A percentile compares a stretch with the other conserved stretches of the same genome.
Conservation (phyloP, 2,888 invertebrate species). For the Nomada ferruginata region DNA sequence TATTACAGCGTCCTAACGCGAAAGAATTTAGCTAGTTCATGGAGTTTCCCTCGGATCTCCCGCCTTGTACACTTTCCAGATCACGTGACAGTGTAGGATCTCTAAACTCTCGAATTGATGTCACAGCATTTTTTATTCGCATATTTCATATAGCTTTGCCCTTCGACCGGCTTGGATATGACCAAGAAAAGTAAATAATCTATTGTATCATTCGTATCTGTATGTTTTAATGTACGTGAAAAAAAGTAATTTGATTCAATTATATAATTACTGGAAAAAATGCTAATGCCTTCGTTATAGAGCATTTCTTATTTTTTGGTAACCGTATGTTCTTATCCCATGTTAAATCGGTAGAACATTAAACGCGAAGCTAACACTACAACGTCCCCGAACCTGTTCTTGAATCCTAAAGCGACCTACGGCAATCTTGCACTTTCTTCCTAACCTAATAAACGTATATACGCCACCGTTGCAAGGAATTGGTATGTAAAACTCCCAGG, state of each 20-base stretch:
- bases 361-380: neutral
- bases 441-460: conserved; percentile 57
- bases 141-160: conserved; percentile 11
- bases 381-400: conserved; percentile 18
- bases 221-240: neutral
- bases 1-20: conserved; percentile 26
- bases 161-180: neutral
- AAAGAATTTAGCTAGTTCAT: conserved; percentile 61
- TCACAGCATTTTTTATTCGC: conserved; percentile 50
- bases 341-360: neutral
- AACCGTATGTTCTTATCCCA: neutral
- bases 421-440: conserved; percentile 51
- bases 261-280: neutral
- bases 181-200: neutral
- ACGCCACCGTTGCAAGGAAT: conserved; percentile 3
- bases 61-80: conserved; percentile 59
- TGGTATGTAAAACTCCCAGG: conserved; percentile 8
- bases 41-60: conserved; percentile 65
- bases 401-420: conserved; percentile 49
- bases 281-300: neutral
- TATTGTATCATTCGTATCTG: neutral
- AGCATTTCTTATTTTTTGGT: neutral
- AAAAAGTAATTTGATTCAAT: neutral
- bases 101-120: conserved; percentile 65
- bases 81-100: conserved; percentile 65